phyloP scores from a whole-genome alignment of 1,140 invertebrate species.

The Musca vetustissima region DNA sequence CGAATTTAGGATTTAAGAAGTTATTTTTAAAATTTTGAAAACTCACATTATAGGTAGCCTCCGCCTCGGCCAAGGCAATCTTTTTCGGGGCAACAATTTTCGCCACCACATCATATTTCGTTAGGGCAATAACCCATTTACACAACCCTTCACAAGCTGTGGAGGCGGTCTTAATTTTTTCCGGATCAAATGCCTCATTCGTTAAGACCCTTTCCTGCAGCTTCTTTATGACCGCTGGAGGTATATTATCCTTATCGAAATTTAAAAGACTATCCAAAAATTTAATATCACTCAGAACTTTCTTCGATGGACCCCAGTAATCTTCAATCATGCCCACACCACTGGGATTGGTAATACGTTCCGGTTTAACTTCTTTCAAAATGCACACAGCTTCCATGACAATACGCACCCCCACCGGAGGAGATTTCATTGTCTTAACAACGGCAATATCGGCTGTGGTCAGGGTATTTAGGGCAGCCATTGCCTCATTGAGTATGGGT shows the following conservation, averaged over 20 bases:
- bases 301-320: constrained; percentile 91
- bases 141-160: constrained; percentile 81
- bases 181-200: constrained; percentile 89
- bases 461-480: constrained; percentile 87
- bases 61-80: constrained; percentile 74
- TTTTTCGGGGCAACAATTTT: constrained; percentile 86
- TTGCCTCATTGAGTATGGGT: constrained; percentile 88
- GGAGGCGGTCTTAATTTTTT: constrained; percentile 80
- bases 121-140: constrained; percentile 89
- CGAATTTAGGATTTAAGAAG: too few species aligned
- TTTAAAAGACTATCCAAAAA: constrained; percentile 82
- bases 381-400: constrained; percentile 97
- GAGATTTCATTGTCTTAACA: constrained; percentile 97
- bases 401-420: constrained; percentile 87
- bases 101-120: constrained; percentile 91
- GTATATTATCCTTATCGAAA: constrained; percentile 93
- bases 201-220: constrained; percentile 79
- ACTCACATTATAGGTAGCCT: constrained; percentile 65
- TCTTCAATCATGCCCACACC: constrained; percentile 82
- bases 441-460: constrained; percentile 90
- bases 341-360: constrained; percentile 63
- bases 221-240: constrained; percentile 77
- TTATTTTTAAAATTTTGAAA: not conserved
- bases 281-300: constrained; percentile 86
- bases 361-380: constrained; percentile 68